Evolutionary conservation across 1,140 invertebrate genomes (phyloP).

Genomic region (Aleiodes sp.): DNA sequence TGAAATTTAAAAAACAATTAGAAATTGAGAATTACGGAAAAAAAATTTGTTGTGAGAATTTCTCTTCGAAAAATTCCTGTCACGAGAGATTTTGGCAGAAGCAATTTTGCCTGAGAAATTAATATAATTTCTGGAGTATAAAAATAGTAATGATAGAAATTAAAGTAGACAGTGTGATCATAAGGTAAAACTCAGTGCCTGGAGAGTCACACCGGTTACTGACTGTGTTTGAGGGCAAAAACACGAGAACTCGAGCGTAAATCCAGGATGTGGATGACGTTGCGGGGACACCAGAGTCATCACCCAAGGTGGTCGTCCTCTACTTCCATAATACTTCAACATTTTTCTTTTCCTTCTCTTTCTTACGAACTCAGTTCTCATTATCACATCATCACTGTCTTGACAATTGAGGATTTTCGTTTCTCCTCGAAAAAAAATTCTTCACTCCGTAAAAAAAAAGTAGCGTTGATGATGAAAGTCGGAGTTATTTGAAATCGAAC

Average conservation of each 20-base stretch:
- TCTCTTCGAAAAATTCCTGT: too few species aligned
- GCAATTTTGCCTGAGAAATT: too few species aligned
- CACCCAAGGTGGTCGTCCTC: constrained; percentile 38
- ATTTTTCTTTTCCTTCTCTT: constrained; percentile 13
- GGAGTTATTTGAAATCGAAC: constrained; percentile 41
- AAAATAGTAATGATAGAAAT: constrained; percentile 22
- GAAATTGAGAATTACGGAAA: too few species aligned
- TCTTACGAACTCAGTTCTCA: neutral
- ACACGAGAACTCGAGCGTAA: constrained; percentile 42
- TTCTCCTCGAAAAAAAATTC: too few species aligned
- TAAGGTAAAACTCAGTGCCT: neutral
- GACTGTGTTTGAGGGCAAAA: constrained; percentile 33
- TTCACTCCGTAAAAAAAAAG: too few species aligned
- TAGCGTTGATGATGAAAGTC: constrained; percentile 6
- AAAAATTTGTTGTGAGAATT: too few species aligned
- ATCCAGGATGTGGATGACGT: constrained; percentile 39
- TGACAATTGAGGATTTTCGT: too few species aligned
- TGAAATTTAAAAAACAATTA: too few species aligned
- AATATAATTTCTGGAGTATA: too few species aligned
- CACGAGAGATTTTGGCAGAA: too few species aligned
- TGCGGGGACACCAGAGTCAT: constrained; percentile 26
- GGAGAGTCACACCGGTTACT: constrained; percentile 16
- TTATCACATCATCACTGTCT: too few species aligned
- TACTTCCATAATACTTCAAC: constrained; percentile 2
- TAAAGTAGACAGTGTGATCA: constrained; percentile 28